Base-by-base conservation (phyloP, 92 coral and sea anemone genomes). In the Muricea muricata region DNA sequence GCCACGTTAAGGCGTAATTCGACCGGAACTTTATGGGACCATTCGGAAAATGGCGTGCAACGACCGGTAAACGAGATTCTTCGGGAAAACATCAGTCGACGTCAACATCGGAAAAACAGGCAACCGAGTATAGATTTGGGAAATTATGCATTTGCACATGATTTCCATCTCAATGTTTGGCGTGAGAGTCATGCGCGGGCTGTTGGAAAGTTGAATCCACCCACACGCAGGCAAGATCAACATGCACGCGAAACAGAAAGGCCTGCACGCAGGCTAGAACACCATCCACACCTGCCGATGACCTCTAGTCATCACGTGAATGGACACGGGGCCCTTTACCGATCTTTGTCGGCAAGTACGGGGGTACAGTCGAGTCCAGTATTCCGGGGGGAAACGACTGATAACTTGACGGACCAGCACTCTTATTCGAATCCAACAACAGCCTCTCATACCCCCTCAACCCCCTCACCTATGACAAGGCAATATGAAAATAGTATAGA, bases 1-100 rank as follows among this genome's bases (percentile, higher is more conserved):
- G 5, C 76, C 7, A 65, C 65, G 33, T 18, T 29, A 29, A 21
- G 83, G 35, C 83, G 83, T 25, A 78, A 78, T 1, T 78, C 83
- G 3, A 78, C 83, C 52, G 83, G 83, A 2, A 29, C 47, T 8
- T 34, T 78, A 3, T 72, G 83, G 35, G 55, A 56, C 25, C 41
- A 32, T 34, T 15, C 32, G 52, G 20, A 21, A 17, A 32, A 25
- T 10, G 37, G n/a, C 37, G 35, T 11, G 8, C 61, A 6, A 41
- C 45, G n/a, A n/a, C n/a, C n/a, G n/a, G n/a, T n/a, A n/a, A n/a
- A n/a, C n/a, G n/a, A n/a, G n/a, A n/a, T n/a, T n/a, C n/a, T 12
- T 23, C 34, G 34, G 21, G 18, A 73, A 1, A 11, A 11, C 31
- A 24, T 39, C 79, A 60, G 15, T 6, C 37, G 11, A 26, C 56